These are phyloP conservation scores for Pleuronectes platessa DNA, from an alignment of 2,113 vertebrate species.

Conservation along the genomic window DNA sequence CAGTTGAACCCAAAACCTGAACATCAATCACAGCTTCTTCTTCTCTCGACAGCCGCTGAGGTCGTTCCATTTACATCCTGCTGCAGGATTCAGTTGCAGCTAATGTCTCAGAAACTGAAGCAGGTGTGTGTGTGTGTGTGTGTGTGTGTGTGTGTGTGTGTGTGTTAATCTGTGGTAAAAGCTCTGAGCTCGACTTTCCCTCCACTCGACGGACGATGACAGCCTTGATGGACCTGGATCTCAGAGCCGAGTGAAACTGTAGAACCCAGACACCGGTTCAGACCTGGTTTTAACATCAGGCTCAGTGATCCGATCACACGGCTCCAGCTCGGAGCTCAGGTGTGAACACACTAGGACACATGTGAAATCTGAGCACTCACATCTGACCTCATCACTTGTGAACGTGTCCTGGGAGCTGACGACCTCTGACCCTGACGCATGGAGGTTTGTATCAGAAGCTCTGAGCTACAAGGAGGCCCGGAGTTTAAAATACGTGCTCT, in stretches of 20 bases:
- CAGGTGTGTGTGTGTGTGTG: not conserved
- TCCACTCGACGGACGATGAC: too few relatives aligned
- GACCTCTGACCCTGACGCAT: too few relatives aligned
- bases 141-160: not conserved
- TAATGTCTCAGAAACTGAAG: constrained; percentile 9
- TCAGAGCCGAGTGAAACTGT: not conserved
- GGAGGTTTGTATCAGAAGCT: too few relatives aligned
- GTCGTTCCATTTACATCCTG: not conserved
- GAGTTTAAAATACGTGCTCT: too few relatives aligned
- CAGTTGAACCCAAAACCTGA: not conserved
- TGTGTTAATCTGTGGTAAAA: not conserved
- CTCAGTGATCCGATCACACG: not conserved
- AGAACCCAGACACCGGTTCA: not conserved
- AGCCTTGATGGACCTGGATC: not conserved
- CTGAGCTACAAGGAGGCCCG: too few relatives aligned
- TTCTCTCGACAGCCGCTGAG: not conserved
- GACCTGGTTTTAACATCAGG: not conserved
- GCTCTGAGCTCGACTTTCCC: not conserved
- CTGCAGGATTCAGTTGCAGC: constrained; percentile 19
- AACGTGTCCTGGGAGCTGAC: not conserved
- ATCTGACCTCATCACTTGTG: too few relatives aligned
- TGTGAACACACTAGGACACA: not conserved
- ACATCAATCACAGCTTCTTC: not conserved
- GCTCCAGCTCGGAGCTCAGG: not conserved
- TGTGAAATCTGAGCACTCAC: not conserved